A percentile compares a stretch with the other conserved stretches of the same genome.
These are phyloP conservation scores for Uloborus diversus DNA, from an alignment of 1,140 invertebrate genomes.

Conservation along the genomic window DNA sequence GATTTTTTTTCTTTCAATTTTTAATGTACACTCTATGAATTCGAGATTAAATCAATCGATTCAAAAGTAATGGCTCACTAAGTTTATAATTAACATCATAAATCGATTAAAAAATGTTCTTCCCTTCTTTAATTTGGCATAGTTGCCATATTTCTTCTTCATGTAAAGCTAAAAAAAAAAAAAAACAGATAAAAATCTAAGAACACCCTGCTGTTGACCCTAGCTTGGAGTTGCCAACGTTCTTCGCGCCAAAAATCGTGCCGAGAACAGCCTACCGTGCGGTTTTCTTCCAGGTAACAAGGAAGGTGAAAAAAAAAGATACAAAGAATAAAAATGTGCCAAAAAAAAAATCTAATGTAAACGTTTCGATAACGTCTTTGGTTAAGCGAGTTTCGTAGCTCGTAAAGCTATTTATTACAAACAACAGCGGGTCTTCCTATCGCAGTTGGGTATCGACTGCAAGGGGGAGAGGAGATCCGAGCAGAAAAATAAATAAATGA, in stretches of 20 bases:
- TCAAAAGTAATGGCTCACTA: neutral
- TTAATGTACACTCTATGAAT: too few relatives aligned
- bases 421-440: constrained; percentile 22
- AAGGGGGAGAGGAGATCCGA: neutral
- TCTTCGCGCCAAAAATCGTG: constrained; percentile 32
- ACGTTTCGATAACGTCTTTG: constrained; percentile 34
- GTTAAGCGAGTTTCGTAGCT: constrained; percentile 1
- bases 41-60: too few relatives aligned
- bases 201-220: neutral
- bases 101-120: neutral
- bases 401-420: constrained; percentile 46
- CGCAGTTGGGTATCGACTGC: constrained; percentile 1
- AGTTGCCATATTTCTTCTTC: neutral
- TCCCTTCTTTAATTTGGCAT: neutral
- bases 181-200: too few relatives aligned
- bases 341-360: constrained; percentile 44
- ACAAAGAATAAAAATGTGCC: neutral
- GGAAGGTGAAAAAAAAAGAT: constrained; percentile 10
- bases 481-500: neutral
- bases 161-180: neutral
- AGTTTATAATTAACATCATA: neutral
- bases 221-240: neutral
- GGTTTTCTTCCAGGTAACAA: neutral
- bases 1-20: too few relatives aligned
- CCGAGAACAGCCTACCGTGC: constrained; percentile 35